Base-by-base conservation (phyloP, 1,140 invertebrate species). In the Formica selysi region DNA sequence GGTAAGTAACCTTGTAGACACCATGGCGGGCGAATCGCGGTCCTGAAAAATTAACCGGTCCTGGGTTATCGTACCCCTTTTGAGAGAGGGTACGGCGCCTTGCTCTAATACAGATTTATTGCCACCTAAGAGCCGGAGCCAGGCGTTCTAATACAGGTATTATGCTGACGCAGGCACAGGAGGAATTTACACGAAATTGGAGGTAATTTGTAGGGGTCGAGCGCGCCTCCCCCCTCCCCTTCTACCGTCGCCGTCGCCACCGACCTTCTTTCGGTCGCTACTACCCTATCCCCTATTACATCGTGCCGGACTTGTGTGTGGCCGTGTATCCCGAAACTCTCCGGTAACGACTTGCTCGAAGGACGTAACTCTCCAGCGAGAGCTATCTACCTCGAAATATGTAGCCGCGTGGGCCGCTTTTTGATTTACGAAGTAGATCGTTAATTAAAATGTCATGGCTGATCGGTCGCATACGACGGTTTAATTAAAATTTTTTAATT, bases 61-160 rank as follows among this genome's bases (percentile, higher is more conserved):
- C 74, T 3, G 48, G 44, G n/a, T 32, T 65, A 70, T 89, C 62
- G 54, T 85, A 90, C 68, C 89, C 89, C 89, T 87, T 90, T 90
- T 87, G 86, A 76, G 61, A 81, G 57, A 68, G 85, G 88, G 65
- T 86, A 87, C 86, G 76, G 87, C 86, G 78, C 51, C 80, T 88
- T 83, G 73, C 86, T 70, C 90, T 94, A 93, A 94, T 94, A 91
- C 92, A 93, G 91, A 94, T 94, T 94, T 94, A 94, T 94, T 90
- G 91, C 89, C 64, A 76, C 86, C 78, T 93, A 90, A 92, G 91
- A 93, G 91, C 90, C 86, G 67, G 86, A 88, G 73, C 87, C 76
- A 76, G 88, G 85, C 87, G 91, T 86, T 90, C 87, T 93, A 94
- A 93, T 94, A 91, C 89, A 93, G 92, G 93, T 93, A 92, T 94